phyloP scores from a whole-genome alignment of 2,888 invertebrate species.

The Catocala nupta region DNA sequence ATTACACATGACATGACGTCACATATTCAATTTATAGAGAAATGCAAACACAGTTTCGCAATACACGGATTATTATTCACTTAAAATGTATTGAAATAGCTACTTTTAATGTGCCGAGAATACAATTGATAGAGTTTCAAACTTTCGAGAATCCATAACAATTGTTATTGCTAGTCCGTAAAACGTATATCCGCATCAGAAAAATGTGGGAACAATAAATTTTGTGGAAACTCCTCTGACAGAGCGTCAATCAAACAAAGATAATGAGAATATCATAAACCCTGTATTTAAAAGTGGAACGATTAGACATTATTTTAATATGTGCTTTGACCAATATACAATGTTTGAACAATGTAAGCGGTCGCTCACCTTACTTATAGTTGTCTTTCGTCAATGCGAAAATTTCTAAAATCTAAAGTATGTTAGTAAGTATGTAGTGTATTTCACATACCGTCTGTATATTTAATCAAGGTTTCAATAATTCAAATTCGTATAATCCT shows the following conservation, averaged over 20 bases:
- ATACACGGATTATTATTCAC: slow-evolving; percentile 1
- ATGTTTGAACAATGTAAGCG: too few species aligned
- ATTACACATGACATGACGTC: slow-evolving; percentile 11
- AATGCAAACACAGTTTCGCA: not conserved
- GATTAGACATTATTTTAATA: slow-evolving; percentile 2
- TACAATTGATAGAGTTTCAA: slow-evolving; percentile 15
- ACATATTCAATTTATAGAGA: not conserved
- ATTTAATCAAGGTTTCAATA: not conserved
- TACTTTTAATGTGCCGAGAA: slow-evolving; percentile 14
- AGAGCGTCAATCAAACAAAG: slow-evolving; percentile 20
- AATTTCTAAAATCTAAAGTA: too few species aligned
- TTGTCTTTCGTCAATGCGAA: too few species aligned
- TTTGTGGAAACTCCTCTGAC: slow-evolving; percentile 17
- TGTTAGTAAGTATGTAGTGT: not conserved
- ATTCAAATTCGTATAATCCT: not conserved
- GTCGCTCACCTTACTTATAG: too few species aligned
- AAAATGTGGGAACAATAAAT: slow-evolving; percentile 18
- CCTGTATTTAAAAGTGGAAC: not conserved
- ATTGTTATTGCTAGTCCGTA: slow-evolving; percentile 19
- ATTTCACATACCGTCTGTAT: not conserved
- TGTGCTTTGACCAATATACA: not conserved
- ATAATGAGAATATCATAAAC: slow-evolving; percentile 15
- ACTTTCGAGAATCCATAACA: slow-evolving; percentile 27
- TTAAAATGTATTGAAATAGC: slow-evolving; percentile 26
- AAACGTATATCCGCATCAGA: slow-evolving; percentile 15